phyloP scores from a whole-genome alignment of 2,113 vertebrate species.

The Laticauda colubrina region DNA sequence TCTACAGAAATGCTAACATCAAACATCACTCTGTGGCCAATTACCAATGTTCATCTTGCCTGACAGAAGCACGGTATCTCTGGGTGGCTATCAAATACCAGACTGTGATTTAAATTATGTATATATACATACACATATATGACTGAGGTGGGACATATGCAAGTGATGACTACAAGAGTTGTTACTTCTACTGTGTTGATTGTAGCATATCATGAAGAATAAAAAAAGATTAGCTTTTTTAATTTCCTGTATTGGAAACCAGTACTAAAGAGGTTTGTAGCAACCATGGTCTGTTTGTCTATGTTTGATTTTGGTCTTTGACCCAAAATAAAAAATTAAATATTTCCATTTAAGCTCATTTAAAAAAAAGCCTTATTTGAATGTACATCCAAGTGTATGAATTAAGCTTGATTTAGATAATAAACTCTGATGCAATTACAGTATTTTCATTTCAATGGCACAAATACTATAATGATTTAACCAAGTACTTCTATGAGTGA shows the following conservation, averaged over 20 bases:
- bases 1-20: conserved; percentile 7
- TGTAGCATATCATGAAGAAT: background rate
- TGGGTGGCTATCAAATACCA: background rate
- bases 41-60: conserved; percentile 8
- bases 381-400: background rate
- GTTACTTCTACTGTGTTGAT: background rate
- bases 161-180: background rate
- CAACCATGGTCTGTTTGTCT: background rate
- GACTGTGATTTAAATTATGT: background rate
- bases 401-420: conserved; percentile 4
- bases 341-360: background rate
- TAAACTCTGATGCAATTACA: background rate
- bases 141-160: background rate
- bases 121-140: background rate
- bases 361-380: background rate
- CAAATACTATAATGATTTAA: conserved; percentile 4
- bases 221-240: background rate
- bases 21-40: conserved; percentile 26
- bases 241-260: background rate
- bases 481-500: conserved; percentile 12
- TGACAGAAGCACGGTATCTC: background rate
- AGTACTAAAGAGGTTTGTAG: background rate
- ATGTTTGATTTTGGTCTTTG: background rate
- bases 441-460: background rate
- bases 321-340: background rate